A percentile compares a stretch with the other conserved stretches of the same genome.
phyloP scores from a whole-genome alignment of 2,797 vertebrate genomes.

The Parambassis ranga region DNA sequence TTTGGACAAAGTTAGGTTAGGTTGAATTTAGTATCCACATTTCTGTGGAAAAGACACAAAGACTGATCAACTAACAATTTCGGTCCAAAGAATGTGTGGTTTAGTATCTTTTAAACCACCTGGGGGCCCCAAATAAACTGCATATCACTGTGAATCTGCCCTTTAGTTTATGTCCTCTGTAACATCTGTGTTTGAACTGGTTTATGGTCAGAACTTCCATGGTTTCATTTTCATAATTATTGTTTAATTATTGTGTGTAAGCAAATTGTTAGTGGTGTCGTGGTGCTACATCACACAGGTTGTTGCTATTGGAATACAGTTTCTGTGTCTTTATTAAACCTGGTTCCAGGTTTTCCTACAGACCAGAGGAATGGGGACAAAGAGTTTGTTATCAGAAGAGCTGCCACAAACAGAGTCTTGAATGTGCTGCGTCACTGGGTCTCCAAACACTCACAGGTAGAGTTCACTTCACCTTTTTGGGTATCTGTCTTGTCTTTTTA shows the following conservation, averaged over 20 bases:
- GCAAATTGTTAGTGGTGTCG: too few relatives aligned
- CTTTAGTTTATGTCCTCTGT: too few relatives aligned
- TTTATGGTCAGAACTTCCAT: too few relatives aligned
- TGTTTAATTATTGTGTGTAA: too few relatives aligned
- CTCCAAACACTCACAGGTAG: slow-evolving; percentile 95
- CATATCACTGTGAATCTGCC: neutral
- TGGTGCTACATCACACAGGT: neutral
- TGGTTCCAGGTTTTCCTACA: slow-evolving; percentile 85
- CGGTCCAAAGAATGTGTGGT: neutral
- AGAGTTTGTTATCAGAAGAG: slow-evolving; percentile 95
- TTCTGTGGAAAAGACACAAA: neutral
- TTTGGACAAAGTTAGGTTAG: neutral
- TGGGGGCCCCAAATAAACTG: neutral
- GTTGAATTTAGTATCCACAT: neutral
- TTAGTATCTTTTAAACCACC: neutral
- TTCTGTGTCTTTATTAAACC: neutral
- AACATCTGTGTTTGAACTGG: neutral
- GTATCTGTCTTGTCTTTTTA: neutral
- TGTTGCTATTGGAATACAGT: neutral
- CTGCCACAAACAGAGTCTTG: slow-evolving; percentile 94
- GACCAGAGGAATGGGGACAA: slow-evolving; percentile 96
- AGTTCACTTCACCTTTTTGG: neutral
- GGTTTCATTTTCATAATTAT: too few relatives aligned
- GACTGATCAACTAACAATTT: neutral
- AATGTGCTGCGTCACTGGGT: slow-evolving; percentile 98